phyloP scores from a whole-genome alignment of 2,888 invertebrate species.

The Philopedon plagiatum region DNA sequence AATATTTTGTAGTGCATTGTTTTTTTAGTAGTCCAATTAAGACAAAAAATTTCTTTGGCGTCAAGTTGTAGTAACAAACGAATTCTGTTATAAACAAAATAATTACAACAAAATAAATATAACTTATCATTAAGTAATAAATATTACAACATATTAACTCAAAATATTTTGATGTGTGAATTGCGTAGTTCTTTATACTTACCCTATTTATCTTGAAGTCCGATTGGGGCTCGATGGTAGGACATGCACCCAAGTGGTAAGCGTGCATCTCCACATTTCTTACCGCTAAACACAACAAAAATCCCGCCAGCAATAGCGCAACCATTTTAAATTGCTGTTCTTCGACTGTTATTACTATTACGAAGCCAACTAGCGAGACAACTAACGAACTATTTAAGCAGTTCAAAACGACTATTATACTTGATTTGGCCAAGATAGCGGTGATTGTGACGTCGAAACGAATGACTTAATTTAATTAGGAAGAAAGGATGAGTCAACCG shows the following conservation, averaged over 20 bases:
- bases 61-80: too few relatives aligned
- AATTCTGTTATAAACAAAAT: too few relatives aligned
- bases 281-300: conserved; percentile 36
- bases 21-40: too few relatives aligned
- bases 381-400: not conserved
- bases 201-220: conserved; percentile 84
- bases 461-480: conserved; percentile 21
- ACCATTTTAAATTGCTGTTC: not conserved
- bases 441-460: conserved; percentile 22
- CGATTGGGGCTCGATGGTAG: conserved; percentile 79
- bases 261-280: conserved; percentile 70
- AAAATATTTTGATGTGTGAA: too few relatives aligned
- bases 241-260: conserved; percentile 83
- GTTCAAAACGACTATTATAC: conserved; percentile 6
- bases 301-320: not conserved
- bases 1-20: too few relatives aligned
- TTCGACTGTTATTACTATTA: not conserved
- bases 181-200: conserved; percentile 60
- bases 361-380: not conserved
- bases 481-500: conserved; percentile 24
- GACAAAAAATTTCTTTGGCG: too few relatives aligned
- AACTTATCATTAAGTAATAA: too few relatives aligned
- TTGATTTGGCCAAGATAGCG: conserved; percentile 14
- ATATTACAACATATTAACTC: too few relatives aligned
- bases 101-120: too few relatives aligned